Evolutionary conservation across 64 coral and sea anemone species (phyloP).

Genomic region (Orbicella faveolata): DNA sequence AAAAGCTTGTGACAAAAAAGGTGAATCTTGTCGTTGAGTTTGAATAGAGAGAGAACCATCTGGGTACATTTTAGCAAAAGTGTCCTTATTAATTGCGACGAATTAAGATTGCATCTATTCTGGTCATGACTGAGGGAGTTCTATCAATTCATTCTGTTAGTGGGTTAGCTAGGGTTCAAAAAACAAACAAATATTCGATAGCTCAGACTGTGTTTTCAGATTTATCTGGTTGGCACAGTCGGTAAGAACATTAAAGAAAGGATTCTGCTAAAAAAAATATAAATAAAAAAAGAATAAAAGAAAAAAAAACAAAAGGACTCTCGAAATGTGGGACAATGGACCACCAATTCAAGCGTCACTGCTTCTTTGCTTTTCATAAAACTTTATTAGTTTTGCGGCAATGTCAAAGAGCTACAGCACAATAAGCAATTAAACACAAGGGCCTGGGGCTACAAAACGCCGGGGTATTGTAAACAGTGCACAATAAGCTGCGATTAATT

Average conservation of each 20-base stretch:
- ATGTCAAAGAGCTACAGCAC: constrained; percentile 52
- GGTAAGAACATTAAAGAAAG: not conserved
- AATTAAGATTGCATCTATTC: too few relatives aligned
- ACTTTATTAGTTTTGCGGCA: constrained; percentile 54
- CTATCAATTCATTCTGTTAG: not conserved
- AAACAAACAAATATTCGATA: not conserved
- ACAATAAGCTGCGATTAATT: constrained; percentile 81
- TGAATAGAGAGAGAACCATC: too few relatives aligned
- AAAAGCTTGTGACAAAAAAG: too few relatives aligned
- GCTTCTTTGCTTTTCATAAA: constrained; percentile 40
- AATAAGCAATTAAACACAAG: constrained; percentile 74
- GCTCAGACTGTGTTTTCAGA: not conserved
- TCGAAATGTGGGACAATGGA: not conserved
- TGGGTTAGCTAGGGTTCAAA: too few relatives aligned
- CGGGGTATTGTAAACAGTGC: constrained; percentile 81
- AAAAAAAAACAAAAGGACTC: not conserved
- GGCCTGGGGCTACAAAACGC: constrained; percentile 57
- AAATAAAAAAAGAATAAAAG: not conserved
- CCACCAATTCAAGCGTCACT: not conserved
- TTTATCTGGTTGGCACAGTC: not conserved
- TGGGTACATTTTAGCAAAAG: too few relatives aligned
- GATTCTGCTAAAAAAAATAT: not conserved
- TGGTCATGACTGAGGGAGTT: not conserved
- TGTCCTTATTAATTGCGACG: too few relatives aligned
- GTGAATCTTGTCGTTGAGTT: too few relatives aligned